A percentile compares a stretch with the other conserved stretches of the same genome.
These are phyloP conservation scores for Enteromius anoplus DNA, from an alignment of 2,797 vertebrate species.

Conservation along the genomic window DNA sequence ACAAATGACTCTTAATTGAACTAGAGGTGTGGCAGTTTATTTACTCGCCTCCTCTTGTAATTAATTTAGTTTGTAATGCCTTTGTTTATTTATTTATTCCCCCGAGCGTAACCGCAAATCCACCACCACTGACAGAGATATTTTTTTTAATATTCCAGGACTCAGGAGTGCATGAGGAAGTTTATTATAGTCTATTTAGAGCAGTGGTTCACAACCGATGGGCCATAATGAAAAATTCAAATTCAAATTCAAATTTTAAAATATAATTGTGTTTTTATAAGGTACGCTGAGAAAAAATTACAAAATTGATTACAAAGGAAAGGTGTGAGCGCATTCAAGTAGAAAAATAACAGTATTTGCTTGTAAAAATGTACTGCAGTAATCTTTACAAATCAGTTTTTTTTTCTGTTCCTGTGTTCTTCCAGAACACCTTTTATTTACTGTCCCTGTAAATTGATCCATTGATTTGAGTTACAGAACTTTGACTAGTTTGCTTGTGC, in stretches of 20 bases:
- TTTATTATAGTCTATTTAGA: slow-evolving; percentile 35
- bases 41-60: slow-evolving; percentile 41
- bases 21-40: slow-evolving; percentile 58
- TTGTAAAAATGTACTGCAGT: neutral
- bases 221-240: too few relatives aligned
- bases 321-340: neutral
- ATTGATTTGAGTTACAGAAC: neutral
- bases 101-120: slow-evolving; percentile 46
- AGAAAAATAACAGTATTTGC: neutral
- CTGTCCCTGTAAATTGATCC: neutral
- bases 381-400: neutral
- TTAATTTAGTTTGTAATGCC: slow-evolving; percentile 53
- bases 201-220: neutral
- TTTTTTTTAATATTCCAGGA: slow-evolving; percentile 14
- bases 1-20: slow-evolving; percentile 62
- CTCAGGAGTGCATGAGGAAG: neutral
- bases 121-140: slow-evolving; percentile 39
- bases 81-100: slow-evolving; percentile 45
- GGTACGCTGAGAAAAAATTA: too few relatives aligned
- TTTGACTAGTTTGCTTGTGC: neutral
- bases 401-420: neutral
- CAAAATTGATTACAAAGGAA: neutral
- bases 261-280: too few relatives aligned
- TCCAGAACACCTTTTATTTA: neutral
- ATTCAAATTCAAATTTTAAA: too few relatives aligned